Conservation (phyloP, 2,797 vertebrate species). For the Sarcoramphus papa region DNA sequence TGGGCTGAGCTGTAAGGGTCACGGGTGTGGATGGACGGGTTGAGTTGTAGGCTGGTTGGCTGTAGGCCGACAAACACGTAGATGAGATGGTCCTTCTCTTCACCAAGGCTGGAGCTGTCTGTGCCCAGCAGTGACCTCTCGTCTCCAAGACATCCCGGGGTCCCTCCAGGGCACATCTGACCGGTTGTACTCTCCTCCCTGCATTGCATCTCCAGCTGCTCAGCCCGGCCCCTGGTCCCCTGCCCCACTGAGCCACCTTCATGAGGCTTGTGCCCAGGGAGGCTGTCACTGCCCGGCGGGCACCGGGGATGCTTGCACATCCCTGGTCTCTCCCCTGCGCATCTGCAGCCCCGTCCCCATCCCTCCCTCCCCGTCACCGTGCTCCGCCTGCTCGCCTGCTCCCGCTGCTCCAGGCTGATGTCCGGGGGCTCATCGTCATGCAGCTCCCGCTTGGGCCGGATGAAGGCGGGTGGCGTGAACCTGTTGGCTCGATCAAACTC, state of each 20-base stretch:
- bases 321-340: too few species aligned
- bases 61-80: not conserved
- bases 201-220: not conserved
- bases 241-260: not conserved
- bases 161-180: not conserved
- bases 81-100: not conserved
- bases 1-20: not conserved
- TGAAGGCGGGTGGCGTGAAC: conserved; percentile 86
- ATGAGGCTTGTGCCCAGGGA: fast-evolving
- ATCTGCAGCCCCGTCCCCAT: not conserved
- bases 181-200: fast-evolving
- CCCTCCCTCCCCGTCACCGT: not conserved
- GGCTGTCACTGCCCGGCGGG: not conserved
- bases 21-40: not conserved
- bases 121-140: not conserved
- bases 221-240: fast-evolving
- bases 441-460: conserved; percentile 86
- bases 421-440: conserved; percentile 85
- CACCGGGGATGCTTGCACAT: too few species aligned
- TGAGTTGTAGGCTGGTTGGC: not conserved
- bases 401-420: conserved; percentile 82
- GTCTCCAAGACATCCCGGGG: not conserved
- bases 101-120: not conserved
- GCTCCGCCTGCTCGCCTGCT: conserved; percentile 75
- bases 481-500: conserved; percentile 86